Evolutionary conservation across 2,888 invertebrate genomes (phyloP), one percentile per base, ranked within the genome.

Genomic region (Clostera curtula): DNA sequence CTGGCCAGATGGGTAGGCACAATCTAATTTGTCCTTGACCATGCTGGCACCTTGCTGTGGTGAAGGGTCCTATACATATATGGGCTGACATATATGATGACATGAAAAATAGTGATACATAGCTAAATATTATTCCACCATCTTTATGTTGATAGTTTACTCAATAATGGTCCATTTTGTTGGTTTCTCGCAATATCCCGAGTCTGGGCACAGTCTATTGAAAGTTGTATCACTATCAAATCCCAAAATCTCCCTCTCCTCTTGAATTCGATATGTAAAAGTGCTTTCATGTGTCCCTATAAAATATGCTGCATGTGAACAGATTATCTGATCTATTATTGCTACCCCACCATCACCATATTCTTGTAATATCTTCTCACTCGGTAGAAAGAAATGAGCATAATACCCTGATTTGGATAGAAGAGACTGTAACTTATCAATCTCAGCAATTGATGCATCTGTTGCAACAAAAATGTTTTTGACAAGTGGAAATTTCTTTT

Each of bases 241-340:
- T 1, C 97, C 97, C 20, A 98, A 66, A 35, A 99, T 96, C 77
- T 98, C 98, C 12, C 98, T 85, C 62, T 99, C 98, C 66, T 99
- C 98, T 75, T 98, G 96, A 43, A 99, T 98, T 30, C 98, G 87
- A 67, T 93, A 97, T 0, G 97, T 91, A 71, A 98, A 98, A 0
- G 98, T 99, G 34, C 98, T 98, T 49, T 96, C 96, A 62, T 92
- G 89, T 0, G 96, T 96, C 5, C 98, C 98, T 18, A 97, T 87
- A 59, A 98, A 98, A 62, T 89, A 90, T 42, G 89, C 88, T 1
- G 96, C 92, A 70, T 92, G 90, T 0, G 97, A 92, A 72, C 96
- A 96, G 45, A 99, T 93, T 53, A 97, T 93, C 83, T 99, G 98
- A 62, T 98, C 98, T 25, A 98, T 89, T 29, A 98, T 94, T 1